Conservation (phyloP, 2,888 invertebrate genomes). For the Gymnocheta viridis region DNA sequence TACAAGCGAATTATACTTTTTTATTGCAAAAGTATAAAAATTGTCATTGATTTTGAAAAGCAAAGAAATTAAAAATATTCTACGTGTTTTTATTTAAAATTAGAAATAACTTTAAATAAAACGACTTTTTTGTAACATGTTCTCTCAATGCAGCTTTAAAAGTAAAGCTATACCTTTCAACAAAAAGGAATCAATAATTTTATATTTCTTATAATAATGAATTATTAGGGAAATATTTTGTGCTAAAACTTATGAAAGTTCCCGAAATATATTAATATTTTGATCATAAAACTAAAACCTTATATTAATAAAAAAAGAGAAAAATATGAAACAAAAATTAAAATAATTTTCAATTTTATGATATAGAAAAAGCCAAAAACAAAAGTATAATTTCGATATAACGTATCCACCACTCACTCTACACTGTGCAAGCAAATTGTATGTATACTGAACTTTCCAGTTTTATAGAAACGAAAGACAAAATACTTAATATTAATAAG, state of each 20-base stretch:
- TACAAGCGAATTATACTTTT: conserved; percentile 35
- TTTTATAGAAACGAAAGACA: not conserved
- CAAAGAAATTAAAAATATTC: conserved; percentile 4
- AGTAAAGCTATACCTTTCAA: conserved; percentile 29
- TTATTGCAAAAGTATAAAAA: conserved; percentile 67
- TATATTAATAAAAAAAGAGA: conserved; percentile 7
- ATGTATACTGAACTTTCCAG: not conserved
- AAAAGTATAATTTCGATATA: conserved; percentile 3
- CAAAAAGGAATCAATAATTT: conserved; percentile 19
- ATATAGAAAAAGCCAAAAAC: not conserved
- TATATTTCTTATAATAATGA: not conserved
- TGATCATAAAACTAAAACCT: conserved; percentile 28
- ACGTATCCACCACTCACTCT: not conserved
- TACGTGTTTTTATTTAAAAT: conserved; percentile 40
- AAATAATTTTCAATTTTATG: conserved; percentile 2
- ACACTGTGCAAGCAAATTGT: not conserved
- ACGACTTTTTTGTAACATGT: conserved; percentile 21
- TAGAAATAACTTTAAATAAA: conserved; percentile 19
- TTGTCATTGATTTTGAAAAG: conserved; percentile 70
- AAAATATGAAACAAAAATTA: conserved; percentile 14
- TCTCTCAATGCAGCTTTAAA: conserved; percentile 14
- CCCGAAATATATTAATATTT: conserved; percentile 16
- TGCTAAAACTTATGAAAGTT: conserved; percentile 16
- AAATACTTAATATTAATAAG: no score
- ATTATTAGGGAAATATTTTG: conserved; percentile 16